Percentiles rank a stretch among this genome's conserved stretches.
phyloP scores from a whole-genome alignment of 1,140 invertebrate genomes.

The Drosophila pandora region DNA sequence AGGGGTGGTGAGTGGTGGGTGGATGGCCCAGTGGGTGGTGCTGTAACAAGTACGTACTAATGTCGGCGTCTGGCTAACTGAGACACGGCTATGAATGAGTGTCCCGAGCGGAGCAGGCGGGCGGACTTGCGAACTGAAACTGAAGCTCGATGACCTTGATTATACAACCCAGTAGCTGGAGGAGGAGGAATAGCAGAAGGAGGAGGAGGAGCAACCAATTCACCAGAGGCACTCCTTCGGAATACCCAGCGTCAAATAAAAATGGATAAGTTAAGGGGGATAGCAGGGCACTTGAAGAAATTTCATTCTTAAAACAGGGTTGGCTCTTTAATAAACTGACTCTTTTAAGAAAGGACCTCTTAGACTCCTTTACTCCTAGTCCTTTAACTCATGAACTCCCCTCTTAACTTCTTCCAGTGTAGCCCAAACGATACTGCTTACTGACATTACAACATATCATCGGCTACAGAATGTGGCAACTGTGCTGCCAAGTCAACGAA shows the following conservation, averaged over 20 bases:
- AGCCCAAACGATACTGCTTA: conserved; percentile 39
- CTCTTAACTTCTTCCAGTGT: conserved; percentile 6
- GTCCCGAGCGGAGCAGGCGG: conserved; percentile 12
- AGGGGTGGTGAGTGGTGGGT: background rate
- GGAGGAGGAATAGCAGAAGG: conserved; percentile 5
- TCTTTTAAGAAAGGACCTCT: no score
- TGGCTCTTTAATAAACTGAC: no score
- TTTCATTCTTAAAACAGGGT: no score
- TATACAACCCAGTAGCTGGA: conserved; percentile 34
- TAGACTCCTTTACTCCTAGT: no score
- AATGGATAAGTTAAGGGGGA: conserved; percentile 66
- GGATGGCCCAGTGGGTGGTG: conserved; percentile 5
- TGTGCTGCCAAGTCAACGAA: conserved; percentile 79
- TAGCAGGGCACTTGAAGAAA: conserved; percentile 36
- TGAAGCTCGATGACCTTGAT: conserved; percentile 4
- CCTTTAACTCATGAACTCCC: no score
- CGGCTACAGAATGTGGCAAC: conserved; percentile 48
- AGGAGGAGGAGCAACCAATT: conserved; percentile 3
- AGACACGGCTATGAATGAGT: conserved; percentile 70
- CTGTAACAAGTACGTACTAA: conserved; percentile 67
- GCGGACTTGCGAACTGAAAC: background rate
- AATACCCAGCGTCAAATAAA: conserved; percentile 59
- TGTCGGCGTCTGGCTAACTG: conserved; percentile 79
- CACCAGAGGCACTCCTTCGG: conserved; percentile 34
- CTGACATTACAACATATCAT: conserved; percentile 72